Base-by-base conservation (phyloP, 1,140 invertebrate genomes). In the Diplogasteroides magnus region DNA sequence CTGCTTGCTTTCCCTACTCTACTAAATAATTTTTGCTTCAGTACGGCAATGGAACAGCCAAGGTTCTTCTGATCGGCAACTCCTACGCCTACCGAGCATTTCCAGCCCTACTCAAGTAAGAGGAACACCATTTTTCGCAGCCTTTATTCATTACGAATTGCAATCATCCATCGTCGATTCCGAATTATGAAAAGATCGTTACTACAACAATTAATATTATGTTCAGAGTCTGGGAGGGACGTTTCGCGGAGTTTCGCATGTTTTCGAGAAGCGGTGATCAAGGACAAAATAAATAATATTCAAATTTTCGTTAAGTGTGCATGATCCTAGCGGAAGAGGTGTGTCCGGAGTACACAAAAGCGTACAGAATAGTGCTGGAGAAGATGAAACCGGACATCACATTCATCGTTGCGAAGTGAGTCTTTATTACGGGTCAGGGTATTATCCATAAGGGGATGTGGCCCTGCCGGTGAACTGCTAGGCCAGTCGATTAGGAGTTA, bases 11-110 rank as follows among this genome's bases (percentile, higher is more conserved):
- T 19, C 64, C 19, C 37, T 11, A 48, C 6, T 48, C 6, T 48
- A 6, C 6, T 48, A 48, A 48, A 48, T 11, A 48, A 11, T 6
- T 48, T 48, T 19, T 19, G 19, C 19, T 48, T 56, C n/a, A 65
- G 64, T 14, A 37, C 2, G 64, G 64, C 31, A 55, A 65, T 23
- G 64, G 64, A 28, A 48, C 29, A 23, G 31, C 48, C 2, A 65
- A 65, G 37, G 32, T 65, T 23, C 29, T 65, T 23, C n/a, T 65
- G 2, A 65, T 65, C n/a, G 64, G 64, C 2, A 65, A 65, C 26
- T 65, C 64, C 2, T 48, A 25, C 29, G 64, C 31, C 14, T 65
- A 56, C 31, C 2, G 64, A 55, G 64, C 64, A 14, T 65, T 48
- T n/a, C 64, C 48, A 2, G 19, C 26, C 6, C 31, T 65, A 15